Conservation (phyloP, 2,113 vertebrate genomes). For the Crotalus tigris region DNA sequence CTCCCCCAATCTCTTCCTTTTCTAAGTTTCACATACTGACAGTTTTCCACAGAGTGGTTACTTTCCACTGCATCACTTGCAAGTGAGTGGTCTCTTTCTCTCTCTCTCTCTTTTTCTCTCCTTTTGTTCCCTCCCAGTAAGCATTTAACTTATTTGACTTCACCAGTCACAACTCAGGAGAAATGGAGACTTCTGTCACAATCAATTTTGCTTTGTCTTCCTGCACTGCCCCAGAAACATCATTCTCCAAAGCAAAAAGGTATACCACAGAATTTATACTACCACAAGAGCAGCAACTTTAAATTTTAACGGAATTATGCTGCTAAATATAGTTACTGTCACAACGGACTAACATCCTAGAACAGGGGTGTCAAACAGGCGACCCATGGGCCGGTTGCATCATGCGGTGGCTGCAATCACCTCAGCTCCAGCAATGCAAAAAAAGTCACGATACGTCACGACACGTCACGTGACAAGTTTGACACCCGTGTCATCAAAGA, state of each 20-base stretch:
- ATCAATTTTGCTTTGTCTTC: neutral
- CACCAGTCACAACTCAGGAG: neutral
- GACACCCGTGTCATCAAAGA: neutral
- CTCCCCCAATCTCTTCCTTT: neutral
- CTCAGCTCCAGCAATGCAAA: no score
- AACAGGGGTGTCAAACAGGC: neutral
- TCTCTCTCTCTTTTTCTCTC: neutral
- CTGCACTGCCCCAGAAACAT: neutral
- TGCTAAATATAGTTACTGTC: neutral
- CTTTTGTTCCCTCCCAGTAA: neutral
- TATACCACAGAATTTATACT: neutral
- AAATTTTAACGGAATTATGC: neutral
- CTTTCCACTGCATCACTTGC: neutral
- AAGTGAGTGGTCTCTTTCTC: no score
- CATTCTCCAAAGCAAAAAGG: neutral
- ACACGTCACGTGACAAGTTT: no score
- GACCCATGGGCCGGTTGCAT: no score
- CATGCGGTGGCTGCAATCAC: no score
- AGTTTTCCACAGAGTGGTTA: neutral
- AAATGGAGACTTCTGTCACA: neutral
- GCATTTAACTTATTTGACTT: neutral
- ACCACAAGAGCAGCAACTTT: neutral
- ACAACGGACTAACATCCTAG: neutral
- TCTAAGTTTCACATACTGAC: neutral
- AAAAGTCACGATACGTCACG: no score